phyloP scores from a whole-genome alignment of 2,888 invertebrate species.

The Cephonodes hylas region DNA sequence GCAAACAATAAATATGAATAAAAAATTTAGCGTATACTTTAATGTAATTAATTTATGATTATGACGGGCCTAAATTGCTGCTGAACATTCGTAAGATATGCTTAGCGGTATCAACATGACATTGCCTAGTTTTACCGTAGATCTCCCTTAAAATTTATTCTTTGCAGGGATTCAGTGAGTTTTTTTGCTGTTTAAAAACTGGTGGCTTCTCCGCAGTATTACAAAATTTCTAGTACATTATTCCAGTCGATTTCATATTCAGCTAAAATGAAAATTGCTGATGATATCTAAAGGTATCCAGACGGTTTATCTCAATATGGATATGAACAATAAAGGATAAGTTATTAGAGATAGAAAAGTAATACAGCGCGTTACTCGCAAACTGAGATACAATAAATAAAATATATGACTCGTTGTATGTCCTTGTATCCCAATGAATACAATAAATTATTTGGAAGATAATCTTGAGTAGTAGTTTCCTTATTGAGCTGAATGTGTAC shows the following conservation, averaged over 20 bases:
- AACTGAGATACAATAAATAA: conserved; percentile 5
- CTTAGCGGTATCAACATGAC: no score
- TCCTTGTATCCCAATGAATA: neutral
- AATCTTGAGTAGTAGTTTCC: neutral
- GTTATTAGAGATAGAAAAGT: neutral
- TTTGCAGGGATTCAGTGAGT: no score
- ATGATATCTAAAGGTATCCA: neutral
- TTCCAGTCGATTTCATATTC: neutral
- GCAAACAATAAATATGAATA: no score
- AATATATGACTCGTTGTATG: neutral
- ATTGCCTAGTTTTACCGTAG: no score
- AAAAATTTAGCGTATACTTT: no score
- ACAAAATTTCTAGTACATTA: neutral
- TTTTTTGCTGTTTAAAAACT: no score
- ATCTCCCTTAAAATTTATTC: no score
- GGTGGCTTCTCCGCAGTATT: no score
- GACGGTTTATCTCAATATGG: neutral
- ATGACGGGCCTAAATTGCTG: no score
- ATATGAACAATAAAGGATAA: neutral
- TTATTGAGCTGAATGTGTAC: neutral
- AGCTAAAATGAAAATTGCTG: neutral
- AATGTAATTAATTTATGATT: no score
- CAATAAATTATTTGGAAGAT: conserved; percentile 2
- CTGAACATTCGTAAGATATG: no score
- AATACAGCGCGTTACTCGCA: neutral